phyloP scores from a whole-genome alignment of 2,888 invertebrate genomes.

The Sphinx pinastri region DNA sequence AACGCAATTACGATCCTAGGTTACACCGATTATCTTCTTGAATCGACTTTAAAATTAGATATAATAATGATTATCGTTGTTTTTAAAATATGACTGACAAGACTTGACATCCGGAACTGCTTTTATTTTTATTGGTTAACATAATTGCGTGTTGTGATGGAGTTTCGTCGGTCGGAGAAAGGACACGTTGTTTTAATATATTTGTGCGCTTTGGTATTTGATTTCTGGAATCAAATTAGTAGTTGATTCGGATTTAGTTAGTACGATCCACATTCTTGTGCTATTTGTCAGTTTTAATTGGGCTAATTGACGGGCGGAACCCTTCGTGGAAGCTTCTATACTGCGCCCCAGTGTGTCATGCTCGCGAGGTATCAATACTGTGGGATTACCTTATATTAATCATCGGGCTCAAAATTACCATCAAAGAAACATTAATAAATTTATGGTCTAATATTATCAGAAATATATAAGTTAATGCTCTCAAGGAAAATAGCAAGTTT shows the following conservation, averaged over 20 bases:
- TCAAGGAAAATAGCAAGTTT: neutral
- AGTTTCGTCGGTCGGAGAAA: slow-evolving; percentile 37
- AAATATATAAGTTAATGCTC: neutral
- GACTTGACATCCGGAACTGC: slow-evolving; percentile 72
- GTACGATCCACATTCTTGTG: slow-evolving; percentile 47
- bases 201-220: slow-evolving; percentile 42
- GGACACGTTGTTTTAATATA: slow-evolving; percentile 47
- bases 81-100: slow-evolving; percentile 71
- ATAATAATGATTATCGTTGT: slow-evolving; percentile 78
- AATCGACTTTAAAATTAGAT: slow-evolving; percentile 76
- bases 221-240: slow-evolving; percentile 46
- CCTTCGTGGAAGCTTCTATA: slow-evolving; percentile 62
- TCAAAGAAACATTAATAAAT: neutral
- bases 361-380: neutral
- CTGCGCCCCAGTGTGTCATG: slow-evolving; percentile 31
- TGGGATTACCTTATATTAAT: slow-evolving; percentile 1
- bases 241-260: slow-evolving; percentile 46
- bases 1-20: slow-evolving; percentile 61
- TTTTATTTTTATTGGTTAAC: slow-evolving; percentile 58
- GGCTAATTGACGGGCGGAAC: slow-evolving; percentile 68
- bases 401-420: neutral
- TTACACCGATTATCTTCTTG: slow-evolving; percentile 71
- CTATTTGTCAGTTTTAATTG: slow-evolving; percentile 65
- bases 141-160: slow-evolving; percentile 50
- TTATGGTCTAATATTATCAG: neutral